A percentile compares a stretch with the other conserved stretches of the same genome.
Evolutionary conservation across 2,113 vertebrate species (phyloP).

Genomic region (Mustela lutreola): DNA sequence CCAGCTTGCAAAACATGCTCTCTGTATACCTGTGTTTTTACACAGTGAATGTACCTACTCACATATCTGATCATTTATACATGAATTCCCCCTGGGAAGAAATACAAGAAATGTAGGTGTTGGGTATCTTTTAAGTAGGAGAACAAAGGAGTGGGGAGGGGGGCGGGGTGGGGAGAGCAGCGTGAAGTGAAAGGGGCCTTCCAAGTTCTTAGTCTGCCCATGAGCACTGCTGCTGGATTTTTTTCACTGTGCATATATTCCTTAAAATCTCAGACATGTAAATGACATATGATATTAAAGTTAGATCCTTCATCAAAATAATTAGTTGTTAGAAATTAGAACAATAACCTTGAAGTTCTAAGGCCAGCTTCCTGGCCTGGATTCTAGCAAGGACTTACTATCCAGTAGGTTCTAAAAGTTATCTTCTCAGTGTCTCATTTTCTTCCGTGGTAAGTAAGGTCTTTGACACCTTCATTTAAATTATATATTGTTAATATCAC

Average conservation of each 20-base stretch:
- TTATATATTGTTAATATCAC: background rate
- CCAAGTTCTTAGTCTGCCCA: background rate
- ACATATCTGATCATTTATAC: background rate
- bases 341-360: conserved; percentile 39
- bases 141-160: background rate
- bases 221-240: background rate
- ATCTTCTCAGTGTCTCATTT: background rate
- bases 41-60: background rate
- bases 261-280: conserved; percentile 22
- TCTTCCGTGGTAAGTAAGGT: background rate
- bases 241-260: background rate
- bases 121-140: background rate
- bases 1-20: background rate
- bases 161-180: background rate
- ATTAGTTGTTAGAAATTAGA: background rate
- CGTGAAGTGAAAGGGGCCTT: background rate
- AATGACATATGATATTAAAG: conserved; percentile 11
- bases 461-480: background rate
- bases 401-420: conserved; percentile 3
- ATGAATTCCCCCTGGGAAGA: background rate
- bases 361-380: background rate
- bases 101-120: background rate
- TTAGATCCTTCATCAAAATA: background rate
- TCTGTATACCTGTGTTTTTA: background rate
- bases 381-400: background rate